Percentiles rank a stretch among this genome's conserved stretches.
These are phyloP conservation scores for Epirrhoe tristata DNA, from an alignment of 2,888 invertebrate genomes.

Conservation along the genomic window DNA sequence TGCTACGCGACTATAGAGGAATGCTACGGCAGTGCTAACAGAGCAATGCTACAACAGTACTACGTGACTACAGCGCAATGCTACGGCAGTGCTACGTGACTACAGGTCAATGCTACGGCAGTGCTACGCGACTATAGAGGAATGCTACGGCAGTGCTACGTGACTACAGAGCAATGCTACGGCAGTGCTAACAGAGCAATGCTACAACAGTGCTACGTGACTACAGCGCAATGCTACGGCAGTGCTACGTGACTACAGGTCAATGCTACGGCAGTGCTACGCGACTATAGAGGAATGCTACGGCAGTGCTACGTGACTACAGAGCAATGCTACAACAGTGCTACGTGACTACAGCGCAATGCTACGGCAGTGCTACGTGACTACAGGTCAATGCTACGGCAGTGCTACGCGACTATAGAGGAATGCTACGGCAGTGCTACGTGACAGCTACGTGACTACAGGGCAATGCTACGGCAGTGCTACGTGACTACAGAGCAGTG, in stretches of 20 bases:
- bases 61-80: no score
- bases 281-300: constrained; percentile 5
- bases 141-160: constrained; percentile 8
- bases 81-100: constrained; percentile 8
- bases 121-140: constrained; percentile 4
- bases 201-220: no score
- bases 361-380: no score
- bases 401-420: neutral
- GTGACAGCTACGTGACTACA: constrained; percentile 15
- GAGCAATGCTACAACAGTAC: no score
- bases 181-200: no score
- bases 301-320: no score
- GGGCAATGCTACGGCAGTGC: neutral
- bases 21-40: no score
- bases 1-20: no score
- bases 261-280: neutral
- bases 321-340: neutral
- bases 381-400: neutral
- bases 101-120: no score
- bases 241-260: constrained; percentile 1
- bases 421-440: constrained; percentile 9
- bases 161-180: no score
- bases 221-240: no score
- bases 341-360: no score
- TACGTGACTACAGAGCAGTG: constrained; percentile 12